Evolutionary conservation across 2,797 vertebrate species (phyloP).

Genomic region (Melanotaenia boesemani): DNA sequence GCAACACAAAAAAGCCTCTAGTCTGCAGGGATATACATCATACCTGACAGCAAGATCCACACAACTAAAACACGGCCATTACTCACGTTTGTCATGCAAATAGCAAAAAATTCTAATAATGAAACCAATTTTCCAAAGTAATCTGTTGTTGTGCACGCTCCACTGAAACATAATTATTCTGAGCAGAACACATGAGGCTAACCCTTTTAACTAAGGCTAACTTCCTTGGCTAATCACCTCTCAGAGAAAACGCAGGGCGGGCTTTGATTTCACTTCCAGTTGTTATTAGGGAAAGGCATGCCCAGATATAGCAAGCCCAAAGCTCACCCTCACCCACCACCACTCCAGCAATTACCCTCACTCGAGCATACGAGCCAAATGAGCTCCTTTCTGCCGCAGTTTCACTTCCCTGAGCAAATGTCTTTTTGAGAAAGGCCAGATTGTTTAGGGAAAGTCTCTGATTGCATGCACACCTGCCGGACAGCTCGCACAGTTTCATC

Average conservation of each 20-base stretch:
- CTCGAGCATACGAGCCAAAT: slow-evolving; percentile 90
- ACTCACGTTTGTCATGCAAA: slow-evolving; percentile 56
- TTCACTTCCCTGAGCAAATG: slow-evolving; percentile 88
- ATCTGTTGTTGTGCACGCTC: slow-evolving; percentile 57
- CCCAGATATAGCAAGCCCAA: slow-evolving; percentile 84
- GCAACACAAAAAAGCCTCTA: slow-evolving; percentile 18
- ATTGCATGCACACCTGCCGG: slow-evolving; percentile 87
- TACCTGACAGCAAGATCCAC: slow-evolving; percentile 36
- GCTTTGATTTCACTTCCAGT: slow-evolving; percentile 84
- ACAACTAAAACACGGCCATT: slow-evolving; percentile 45
- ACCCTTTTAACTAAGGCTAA: slow-evolving; percentile 71
- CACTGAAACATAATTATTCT: slow-evolving; percentile 61
- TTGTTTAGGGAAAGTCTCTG: slow-evolving; percentile 91
- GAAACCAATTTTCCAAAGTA: slow-evolving; percentile 63
- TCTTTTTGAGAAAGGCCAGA: slow-evolving; percentile 91
- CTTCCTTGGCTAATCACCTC: slow-evolving; percentile 85
- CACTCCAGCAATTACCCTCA: slow-evolving; percentile 86
- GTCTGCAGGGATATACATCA: slow-evolving; percentile 39
- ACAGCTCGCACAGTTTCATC: slow-evolving; percentile 8
- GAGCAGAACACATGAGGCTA: slow-evolving; percentile 62
- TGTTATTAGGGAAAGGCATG: slow-evolving; percentile 85
- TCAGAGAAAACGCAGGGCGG: slow-evolving; percentile 82
- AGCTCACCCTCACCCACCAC: slow-evolving; percentile 59
- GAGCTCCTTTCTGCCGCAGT: slow-evolving; percentile 87
- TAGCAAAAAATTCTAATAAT: slow-evolving; percentile 63